phyloP scores from a whole-genome alignment of 1,140 invertebrate genomes.

The Aporrectodea caliginosa region DNA sequence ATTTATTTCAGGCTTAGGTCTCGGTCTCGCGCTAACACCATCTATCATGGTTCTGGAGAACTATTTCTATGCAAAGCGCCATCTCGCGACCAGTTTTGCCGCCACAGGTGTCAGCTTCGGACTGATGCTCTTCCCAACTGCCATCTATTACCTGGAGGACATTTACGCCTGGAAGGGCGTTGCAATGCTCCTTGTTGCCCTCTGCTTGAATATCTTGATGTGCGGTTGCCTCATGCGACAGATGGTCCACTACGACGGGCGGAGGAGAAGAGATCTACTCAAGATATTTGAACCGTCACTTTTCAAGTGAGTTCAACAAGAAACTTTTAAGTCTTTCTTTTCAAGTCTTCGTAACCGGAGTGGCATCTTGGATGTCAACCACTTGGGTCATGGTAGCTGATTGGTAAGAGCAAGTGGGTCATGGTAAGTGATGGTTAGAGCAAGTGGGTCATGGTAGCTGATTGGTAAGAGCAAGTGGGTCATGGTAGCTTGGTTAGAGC shows the following conservation, averaged over 20 bases:
- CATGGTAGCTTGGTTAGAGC: too few relatives aligned
- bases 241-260: neutral
- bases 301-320: neutral
- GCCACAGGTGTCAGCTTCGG: slow-evolving; percentile 14
- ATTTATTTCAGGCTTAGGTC: slow-evolving; percentile 18
- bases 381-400: too few relatives aligned
- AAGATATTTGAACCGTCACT: neutral
- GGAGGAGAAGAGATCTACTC: neutral
- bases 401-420: too few relatives aligned
- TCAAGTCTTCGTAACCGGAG: too few relatives aligned
- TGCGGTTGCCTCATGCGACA: neutral
- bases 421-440: too few relatives aligned
- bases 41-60: slow-evolving; percentile 19
- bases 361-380: too few relatives aligned
- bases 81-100: slow-evolving; percentile 15
- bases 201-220: slow-evolving; percentile 5
- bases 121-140: slow-evolving; percentile 15
- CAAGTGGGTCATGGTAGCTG: too few relatives aligned
- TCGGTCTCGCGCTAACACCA: slow-evolving; percentile 21
- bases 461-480: too few relatives aligned
- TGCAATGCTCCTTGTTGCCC: slow-evolving; percentile 11
- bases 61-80: slow-evolving; percentile 9
- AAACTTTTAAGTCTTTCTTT: too few relatives aligned
- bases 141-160: slow-evolving; percentile 14
- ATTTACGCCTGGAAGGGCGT: slow-evolving; percentile 16